Conservation (phyloP, 2,113 vertebrate genomes). For the Lasiurus cinereus region DNA sequence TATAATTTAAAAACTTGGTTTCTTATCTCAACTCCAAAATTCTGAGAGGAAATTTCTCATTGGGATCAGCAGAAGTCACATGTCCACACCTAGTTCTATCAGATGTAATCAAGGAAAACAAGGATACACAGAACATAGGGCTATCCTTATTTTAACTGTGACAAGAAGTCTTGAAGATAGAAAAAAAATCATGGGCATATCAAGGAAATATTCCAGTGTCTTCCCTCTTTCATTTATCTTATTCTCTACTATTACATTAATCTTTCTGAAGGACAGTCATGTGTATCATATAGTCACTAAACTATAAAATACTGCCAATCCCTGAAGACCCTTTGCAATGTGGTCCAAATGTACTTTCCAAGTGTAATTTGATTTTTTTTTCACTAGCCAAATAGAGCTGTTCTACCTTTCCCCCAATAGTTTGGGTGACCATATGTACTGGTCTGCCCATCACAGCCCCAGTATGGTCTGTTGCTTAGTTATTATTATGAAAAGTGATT, state of each 20-base stretch:
- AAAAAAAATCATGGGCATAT: neutral
- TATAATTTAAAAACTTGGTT: neutral
- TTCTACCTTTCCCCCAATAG: neutral
- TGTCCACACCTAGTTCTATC: neutral
- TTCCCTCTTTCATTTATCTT: neutral
- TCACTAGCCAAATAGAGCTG: neutral
- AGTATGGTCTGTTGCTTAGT: neutral
- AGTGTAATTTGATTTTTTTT: neutral
- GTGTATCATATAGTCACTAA: neutral
- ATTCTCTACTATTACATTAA: neutral
- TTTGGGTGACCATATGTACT: neutral
- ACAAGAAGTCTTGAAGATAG: neutral
- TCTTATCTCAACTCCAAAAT: neutral
- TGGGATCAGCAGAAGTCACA: neutral
- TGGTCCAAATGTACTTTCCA: neutral
- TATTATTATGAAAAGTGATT: neutral
- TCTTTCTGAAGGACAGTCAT: constrained; percentile 24
- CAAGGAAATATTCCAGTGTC: neutral
- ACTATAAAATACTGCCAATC: neutral
- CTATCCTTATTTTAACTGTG: neutral
- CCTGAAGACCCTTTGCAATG: neutral
- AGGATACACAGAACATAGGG: neutral
- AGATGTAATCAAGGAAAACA: neutral
- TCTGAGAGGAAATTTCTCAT: neutral
- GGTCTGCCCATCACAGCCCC: neutral